Conservation (phyloP, 64 coral and sea anemone genomes). For the Actinia equina region DNA sequence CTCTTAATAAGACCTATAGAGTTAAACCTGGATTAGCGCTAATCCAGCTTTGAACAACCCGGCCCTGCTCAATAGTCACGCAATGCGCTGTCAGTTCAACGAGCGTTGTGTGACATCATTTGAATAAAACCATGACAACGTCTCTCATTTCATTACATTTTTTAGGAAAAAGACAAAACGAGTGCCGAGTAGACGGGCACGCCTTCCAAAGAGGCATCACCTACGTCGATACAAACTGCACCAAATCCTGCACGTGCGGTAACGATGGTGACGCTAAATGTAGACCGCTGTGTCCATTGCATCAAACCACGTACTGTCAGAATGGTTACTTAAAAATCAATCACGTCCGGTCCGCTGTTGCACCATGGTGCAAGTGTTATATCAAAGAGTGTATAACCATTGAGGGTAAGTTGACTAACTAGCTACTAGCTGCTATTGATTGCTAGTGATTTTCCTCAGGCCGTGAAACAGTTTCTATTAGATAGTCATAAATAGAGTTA, state of each 20-base stretch:
- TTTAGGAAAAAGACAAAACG: conserved; percentile 7
- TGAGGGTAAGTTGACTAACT: background rate
- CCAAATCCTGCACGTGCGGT: conserved; percentile 27
- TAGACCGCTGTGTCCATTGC: conserved; percentile 28
- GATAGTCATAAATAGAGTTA: no score
- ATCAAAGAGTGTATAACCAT: background rate
- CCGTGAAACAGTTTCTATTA: no score
- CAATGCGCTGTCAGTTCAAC: no score
- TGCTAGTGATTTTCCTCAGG: no score
- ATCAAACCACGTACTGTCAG: background rate
- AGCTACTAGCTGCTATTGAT: no score
- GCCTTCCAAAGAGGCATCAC: conserved; percentile 30
- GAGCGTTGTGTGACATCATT: no score
- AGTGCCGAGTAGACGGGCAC: conserved; percentile 28
- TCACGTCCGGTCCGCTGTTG: background rate
- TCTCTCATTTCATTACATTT: background rate
- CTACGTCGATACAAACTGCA: conserved; percentile 39
- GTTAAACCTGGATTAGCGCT: no score
- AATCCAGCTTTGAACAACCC: no score
- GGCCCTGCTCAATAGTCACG: no score
- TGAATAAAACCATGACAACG: background rate
- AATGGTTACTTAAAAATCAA: background rate
- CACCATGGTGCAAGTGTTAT: conserved; percentile 11
- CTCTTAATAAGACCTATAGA: no score
- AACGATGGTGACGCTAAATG: conserved; percentile 37